phyloP scores from a whole-genome alignment of 2,888 invertebrate genomes.

The Hirtodrosophila trivittata region DNA sequence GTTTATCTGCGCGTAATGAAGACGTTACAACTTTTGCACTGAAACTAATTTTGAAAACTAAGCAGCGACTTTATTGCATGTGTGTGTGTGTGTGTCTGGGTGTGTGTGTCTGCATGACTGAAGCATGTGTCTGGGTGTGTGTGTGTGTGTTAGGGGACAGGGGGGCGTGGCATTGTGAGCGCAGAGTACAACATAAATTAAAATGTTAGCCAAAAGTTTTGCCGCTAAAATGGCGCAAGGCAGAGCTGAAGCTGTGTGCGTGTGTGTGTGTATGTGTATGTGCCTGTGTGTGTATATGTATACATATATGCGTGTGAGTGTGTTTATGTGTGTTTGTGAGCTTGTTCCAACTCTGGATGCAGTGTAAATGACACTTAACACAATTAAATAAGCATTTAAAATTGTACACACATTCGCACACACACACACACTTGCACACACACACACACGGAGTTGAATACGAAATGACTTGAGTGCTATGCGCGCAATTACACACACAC shows the following conservation, averaged over 20 bases:
- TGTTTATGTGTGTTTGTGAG: conserved; percentile 2
- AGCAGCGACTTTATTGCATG: conserved; percentile 29
- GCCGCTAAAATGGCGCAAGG: conserved; percentile 65
- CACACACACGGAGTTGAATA: conserved; percentile 12
- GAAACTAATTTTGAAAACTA: conserved; percentile 69
- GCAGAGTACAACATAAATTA: conserved; percentile 68
- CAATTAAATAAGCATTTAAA: conserved; percentile 80
- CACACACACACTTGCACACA: conserved; percentile 17
- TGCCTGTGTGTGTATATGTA: not conserved
- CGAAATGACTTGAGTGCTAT: conserved; percentile 59
- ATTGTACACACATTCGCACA: conserved; percentile 42
- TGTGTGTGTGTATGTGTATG: conserved; percentile 2
- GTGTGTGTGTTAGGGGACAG: not conserved
- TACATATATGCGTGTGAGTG: no score
- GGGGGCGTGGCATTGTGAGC: conserved; percentile 20
- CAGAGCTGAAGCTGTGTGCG: conserved; percentile 7
- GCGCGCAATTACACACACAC: conserved; percentile 53
- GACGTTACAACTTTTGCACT: conserved; percentile 65
- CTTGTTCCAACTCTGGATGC: conserved; percentile 29
- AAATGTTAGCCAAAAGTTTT: conserved; percentile 74
- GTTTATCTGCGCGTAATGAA: conserved; percentile 70
- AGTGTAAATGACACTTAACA: conserved; percentile 78
- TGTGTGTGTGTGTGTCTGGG: conserved; percentile 1
- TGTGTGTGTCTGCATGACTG: not conserved
- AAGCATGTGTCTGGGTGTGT: conserved; percentile 4